These are phyloP conservation scores for Pedionomus torquatus DNA, from an alignment of 2,113 vertebrate genomes.

Conservation along the genomic window DNA sequence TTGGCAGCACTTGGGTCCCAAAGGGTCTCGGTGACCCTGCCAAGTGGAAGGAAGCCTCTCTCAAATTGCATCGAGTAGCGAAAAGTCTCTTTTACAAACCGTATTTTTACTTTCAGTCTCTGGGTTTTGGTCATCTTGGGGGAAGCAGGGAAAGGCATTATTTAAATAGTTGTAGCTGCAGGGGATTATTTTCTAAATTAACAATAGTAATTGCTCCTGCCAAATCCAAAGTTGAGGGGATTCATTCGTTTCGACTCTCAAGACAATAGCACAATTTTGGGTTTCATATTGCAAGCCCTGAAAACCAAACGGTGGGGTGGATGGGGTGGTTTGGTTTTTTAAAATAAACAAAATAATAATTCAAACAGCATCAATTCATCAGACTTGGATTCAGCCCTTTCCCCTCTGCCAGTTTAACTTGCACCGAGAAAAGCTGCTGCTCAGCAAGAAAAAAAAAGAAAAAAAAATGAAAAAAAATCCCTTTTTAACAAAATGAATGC, in stretches of 20 bases:
- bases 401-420: slow-evolving; percentile 29
- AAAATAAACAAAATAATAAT: neutral
- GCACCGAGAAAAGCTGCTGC: slow-evolving; percentile 45
- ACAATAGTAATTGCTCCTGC: slow-evolving; percentile 59
- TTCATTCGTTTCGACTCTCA: slow-evolving; percentile 42
- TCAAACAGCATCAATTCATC: slow-evolving; percentile 43
- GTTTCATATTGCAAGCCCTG: slow-evolving; percentile 49
- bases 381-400: slow-evolving; percentile 8
- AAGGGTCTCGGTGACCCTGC: neutral
- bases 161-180: slow-evolving; percentile 54
- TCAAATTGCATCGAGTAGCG: neutral
- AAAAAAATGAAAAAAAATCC: neutral
- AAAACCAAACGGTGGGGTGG: slow-evolving; percentile 26
- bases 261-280: slow-evolving; percentile 53
- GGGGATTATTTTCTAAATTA: slow-evolving; percentile 62
- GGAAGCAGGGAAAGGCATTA: slow-evolving; percentile 36
- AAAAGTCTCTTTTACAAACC: neutral
- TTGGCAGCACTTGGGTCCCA: accelerated
- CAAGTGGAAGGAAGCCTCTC: neutral
- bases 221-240: slow-evolving; percentile 38
- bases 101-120: slow-evolving; percentile 35
- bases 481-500: slow-evolving; percentile 51
- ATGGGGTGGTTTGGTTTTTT: neutral
- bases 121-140: slow-evolving; percentile 2
- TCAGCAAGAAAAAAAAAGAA: slow-evolving; percentile 49